Evolutionary conservation across 1,140 invertebrate genomes (phyloP).

Genomic region (Leptopilina clavipes): DNA sequence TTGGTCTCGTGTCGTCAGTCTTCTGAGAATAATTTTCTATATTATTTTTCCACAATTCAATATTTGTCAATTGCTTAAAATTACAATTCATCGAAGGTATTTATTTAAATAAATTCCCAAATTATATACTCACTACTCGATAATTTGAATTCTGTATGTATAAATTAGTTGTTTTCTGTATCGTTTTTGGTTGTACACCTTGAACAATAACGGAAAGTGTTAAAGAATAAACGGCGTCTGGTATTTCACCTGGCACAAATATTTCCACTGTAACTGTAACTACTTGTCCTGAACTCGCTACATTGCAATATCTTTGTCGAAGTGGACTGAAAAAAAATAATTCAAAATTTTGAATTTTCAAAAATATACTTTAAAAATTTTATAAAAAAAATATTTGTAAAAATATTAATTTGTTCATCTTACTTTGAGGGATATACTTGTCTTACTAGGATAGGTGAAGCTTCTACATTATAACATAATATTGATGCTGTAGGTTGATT

Average conservation of each 20-base stretch:
- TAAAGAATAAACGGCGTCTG: slow-evolving; percentile 76
- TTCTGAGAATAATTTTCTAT: slow-evolving; percentile 41
- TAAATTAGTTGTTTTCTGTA: slow-evolving; percentile 71
- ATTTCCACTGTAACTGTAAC: slow-evolving; percentile 75
- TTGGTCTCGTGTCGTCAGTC: slow-evolving; percentile 70
- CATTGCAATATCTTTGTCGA: background rate
- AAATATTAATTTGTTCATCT: background rate
- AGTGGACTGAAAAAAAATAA: background rate
- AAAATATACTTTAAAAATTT: no score
- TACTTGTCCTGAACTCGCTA: slow-evolving; percentile 75
- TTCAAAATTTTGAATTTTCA: no score
- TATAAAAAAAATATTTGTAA: background rate
- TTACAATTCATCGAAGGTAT: no score
- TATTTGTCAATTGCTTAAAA: no score
- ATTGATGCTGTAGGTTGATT: slow-evolving; percentile 52
- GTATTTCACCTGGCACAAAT: slow-evolving; percentile 69
- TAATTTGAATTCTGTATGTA: slow-evolving; percentile 64
- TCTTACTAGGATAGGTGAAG: slow-evolving; percentile 40
- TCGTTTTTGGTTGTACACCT: slow-evolving; percentile 43
- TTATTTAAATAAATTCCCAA: slow-evolving; percentile 4
- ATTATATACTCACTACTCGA: slow-evolving; percentile 51
- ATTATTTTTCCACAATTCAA: no score
- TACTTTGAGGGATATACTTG: slow-evolving; percentile 7
- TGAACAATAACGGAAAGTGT: slow-evolving; percentile 71
- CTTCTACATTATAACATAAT: slow-evolving; percentile 48